Base-by-base conservation (phyloP, 2,888 invertebrate genomes). In the Xylocampa areola region DNA sequence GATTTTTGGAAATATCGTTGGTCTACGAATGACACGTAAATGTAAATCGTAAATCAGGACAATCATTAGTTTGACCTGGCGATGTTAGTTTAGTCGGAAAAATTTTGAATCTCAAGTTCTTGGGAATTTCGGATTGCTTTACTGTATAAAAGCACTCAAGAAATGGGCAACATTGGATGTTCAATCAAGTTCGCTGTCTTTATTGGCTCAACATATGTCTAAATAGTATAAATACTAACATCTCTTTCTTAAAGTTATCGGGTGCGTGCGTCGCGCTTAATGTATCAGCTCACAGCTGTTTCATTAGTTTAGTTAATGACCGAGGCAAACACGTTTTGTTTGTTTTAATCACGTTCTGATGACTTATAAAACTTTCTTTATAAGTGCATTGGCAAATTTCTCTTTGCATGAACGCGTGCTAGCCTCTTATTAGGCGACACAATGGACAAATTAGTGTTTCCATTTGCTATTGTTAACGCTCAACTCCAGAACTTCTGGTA, bases 301-400 rank as follows among this genome's bases (percentile, higher is more conserved):
- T 76, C 67, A 72, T 75, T 73, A 64, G 68, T 63, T 75, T 73
- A 64, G 68, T 63, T 73, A 76, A 81, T 72, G 76, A 77, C 77
- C 70, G 72, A 70, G 69, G 59, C 78, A 81, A 80, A 82, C 82
- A 86, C 68, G 87, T 89, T 86, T 85, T 69, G 87, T 89, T 87
- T 86, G 83, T 85, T 89, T 80, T 88, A 86, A 90, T 90, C 86
- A 82, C 81, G 79, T 83, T 83, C 78, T 81, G 82, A 83, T 83
- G 82, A 84, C 83, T 86, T 79, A 82, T 84, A 84, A 84, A 84
- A 88, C 92, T 93, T 92, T 93, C 93, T 88, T 91, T 79, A 79
- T 82, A 84, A 87, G 82, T 87, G 86, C 86, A 89, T 90, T 89
- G 88, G 91, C 87, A 82, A 90, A 92, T 92, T 92, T 92, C 91